A percentile compares a stretch with the other conserved stretches of the same genome.
Evolutionary conservation across 2,888 invertebrate genomes (phyloP).

Genomic region (Macrophya annulata): DNA sequence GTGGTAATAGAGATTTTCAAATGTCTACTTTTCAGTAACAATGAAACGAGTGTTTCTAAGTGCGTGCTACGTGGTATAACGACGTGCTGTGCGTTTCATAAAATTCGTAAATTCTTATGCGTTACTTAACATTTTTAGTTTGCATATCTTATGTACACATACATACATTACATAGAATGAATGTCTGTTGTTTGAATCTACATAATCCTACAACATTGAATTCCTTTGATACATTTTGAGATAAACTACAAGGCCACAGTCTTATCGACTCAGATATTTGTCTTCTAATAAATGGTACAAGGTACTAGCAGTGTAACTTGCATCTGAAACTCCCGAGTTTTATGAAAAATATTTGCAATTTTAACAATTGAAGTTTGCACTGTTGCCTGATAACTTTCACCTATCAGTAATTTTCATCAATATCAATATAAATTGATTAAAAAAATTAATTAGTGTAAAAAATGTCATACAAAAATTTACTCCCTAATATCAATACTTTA

Average conservation of each 20-base stretch:
- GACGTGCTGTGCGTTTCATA: constrained; percentile 28
- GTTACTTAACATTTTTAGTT: constrained; percentile 3
- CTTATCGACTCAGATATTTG: constrained; percentile 40
- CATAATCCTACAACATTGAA: not conserved
- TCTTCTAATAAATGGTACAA: constrained; percentile 29
- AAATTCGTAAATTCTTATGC: constrained; percentile 21
- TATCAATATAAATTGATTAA: constrained; percentile 21
- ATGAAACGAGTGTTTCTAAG: not conserved
- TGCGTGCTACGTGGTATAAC: constrained; percentile 25
- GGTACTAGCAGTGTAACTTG: constrained; percentile 42
- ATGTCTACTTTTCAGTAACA: constrained; percentile 17
- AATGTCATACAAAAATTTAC: constrained; percentile 42
- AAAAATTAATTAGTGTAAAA: constrained; percentile 22
- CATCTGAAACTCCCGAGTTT: constrained; percentile 31
- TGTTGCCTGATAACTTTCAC: constrained; percentile 2
- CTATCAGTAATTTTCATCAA: constrained; percentile 2
- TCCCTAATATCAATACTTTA: constrained; percentile 40
- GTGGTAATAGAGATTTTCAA: constrained; percentile 30
- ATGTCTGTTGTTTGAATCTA: constrained; percentile 14
- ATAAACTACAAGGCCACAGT: constrained; percentile 53
- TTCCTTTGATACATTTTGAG: constrained; percentile 6
- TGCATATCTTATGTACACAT: constrained; percentile 21
- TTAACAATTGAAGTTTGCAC: constrained; percentile 5
- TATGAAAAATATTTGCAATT: constrained; percentile 23
- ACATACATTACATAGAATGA: constrained; percentile 39